A percentile compares a stretch with the other conserved stretches of the same genome.
Evolutionary conservation across 1,140 invertebrate species (phyloP).

Genomic region (Drosophila chauvacae): DNA sequence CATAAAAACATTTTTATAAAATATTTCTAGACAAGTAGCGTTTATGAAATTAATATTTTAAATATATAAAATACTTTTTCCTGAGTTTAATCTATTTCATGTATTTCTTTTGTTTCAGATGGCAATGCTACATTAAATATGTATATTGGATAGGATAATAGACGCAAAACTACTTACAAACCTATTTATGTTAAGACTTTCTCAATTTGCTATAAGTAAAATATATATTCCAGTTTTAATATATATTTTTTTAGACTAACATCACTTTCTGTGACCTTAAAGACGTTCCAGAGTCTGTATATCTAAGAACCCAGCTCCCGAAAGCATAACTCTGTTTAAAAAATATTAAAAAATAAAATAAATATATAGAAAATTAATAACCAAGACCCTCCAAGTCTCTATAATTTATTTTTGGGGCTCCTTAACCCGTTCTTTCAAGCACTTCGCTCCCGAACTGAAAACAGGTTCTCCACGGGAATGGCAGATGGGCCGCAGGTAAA

Average conservation of each 20-base stretch:
- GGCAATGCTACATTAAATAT: too few species aligned
- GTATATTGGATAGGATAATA: neutral
- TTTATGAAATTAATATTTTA: too few species aligned
- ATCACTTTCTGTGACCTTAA: too few species aligned
- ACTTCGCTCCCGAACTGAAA: conserved; percentile 54
- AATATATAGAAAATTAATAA: neutral
- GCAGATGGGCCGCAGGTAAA: conserved; percentile 38
- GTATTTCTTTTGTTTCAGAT: neutral
- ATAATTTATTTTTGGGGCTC: conserved; percentile 16
- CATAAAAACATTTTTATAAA: rapidly evolving
- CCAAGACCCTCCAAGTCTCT: neutral
- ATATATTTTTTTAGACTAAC: too few species aligned
- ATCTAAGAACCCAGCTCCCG: neutral
- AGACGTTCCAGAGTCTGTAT: neutral
- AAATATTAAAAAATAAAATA: neutral
- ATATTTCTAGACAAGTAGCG: neutral
- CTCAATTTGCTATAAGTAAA: rapidly evolving
- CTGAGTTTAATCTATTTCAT: neutral
- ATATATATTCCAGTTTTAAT: too few species aligned
- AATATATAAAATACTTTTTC: rapidly evolving
- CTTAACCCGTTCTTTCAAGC: neutral
- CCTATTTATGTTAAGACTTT: too few species aligned
- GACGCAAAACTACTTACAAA: neutral
- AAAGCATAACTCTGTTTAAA: neutral
- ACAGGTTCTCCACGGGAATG: conserved; percentile 49